These are phyloP conservation scores for Sphyrna mokarran DNA, from an alignment of 2,113 vertebrate genomes.

Conservation along the genomic window DNA sequence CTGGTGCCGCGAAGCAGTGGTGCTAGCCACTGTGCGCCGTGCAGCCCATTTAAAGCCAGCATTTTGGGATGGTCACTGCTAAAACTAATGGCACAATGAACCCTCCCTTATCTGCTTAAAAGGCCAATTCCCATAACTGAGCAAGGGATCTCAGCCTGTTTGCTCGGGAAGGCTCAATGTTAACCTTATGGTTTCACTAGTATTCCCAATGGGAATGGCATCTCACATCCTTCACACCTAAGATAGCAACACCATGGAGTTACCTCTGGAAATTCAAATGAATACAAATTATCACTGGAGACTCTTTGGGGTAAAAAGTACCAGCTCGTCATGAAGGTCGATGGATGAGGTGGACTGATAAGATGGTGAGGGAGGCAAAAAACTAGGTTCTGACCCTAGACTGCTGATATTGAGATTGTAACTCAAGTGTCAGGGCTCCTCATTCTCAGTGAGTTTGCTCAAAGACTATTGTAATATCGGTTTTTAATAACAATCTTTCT, in stretches of 20 bases:
- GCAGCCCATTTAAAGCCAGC: neutral
- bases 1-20: too few relatives aligned
- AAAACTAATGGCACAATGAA: neutral
- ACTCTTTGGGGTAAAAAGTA: too few relatives aligned
- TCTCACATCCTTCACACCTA: neutral
- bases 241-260: neutral
- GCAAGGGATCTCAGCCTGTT: neutral
- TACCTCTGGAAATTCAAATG: neutral
- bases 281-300: neutral
- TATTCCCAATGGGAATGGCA: neutral
- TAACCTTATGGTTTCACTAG: neutral
- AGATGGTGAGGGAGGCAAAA: too few relatives aligned
- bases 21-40: too few relatives aligned
- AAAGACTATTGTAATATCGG: neutral
- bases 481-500: neutral
- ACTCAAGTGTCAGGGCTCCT: neutral
- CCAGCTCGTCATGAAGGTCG: too few relatives aligned
- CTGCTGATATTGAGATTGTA: too few relatives aligned
- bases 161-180: neutral
- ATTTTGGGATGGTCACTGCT: neutral
- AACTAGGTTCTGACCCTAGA: too few relatives aligned
- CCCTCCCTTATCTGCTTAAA: neutral
- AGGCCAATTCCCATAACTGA: neutral
- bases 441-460: neutral
- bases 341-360: too few relatives aligned